A percentile compares a stretch with the other conserved stretches of the same genome.
Conservation (phyloP, 2,113 vertebrate genomes). For the Psilopsiagon aymara region DNA sequence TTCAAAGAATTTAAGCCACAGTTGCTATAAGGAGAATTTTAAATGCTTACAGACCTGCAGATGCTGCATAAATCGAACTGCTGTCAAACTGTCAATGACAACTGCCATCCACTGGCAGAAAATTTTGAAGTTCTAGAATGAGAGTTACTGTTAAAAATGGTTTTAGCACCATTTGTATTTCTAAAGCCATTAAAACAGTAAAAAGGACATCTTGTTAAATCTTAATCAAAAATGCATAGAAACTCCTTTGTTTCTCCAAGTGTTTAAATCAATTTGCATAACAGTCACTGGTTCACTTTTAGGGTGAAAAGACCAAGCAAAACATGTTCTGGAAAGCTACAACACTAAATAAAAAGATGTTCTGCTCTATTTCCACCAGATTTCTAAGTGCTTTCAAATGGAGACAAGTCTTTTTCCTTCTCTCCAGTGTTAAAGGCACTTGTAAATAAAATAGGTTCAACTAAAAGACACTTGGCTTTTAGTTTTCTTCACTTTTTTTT, state of each 20-base stretch:
- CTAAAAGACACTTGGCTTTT: conserved; percentile 40
- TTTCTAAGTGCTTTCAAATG: conserved; percentile 39
- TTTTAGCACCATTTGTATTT: neutral
- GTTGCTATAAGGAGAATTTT: neutral
- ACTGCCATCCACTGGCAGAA: neutral
- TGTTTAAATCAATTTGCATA: neutral
- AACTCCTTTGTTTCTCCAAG: neutral
- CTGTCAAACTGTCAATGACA: neutral
- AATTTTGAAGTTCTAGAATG: neutral
- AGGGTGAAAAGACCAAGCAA: neutral
- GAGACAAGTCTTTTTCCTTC: conserved; percentile 1
- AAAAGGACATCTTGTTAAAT: neutral
- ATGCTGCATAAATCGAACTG: neutral
- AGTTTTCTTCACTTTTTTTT: too few relatives aligned
- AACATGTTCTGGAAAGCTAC: neutral
- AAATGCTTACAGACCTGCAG: neutral
- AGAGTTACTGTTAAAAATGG: neutral
- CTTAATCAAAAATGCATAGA: neutral
- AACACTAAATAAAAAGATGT: neutral
- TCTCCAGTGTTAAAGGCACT: conserved; percentile 35
- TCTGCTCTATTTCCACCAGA: neutral
- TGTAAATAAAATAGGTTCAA: neutral
- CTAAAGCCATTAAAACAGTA: conserved; percentile 13
- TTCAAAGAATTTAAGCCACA: neutral
- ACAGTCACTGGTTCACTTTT: neutral